Conservation (phyloP, 2,797 vertebrate genomes). For the Darevskia mixta region DNA sequence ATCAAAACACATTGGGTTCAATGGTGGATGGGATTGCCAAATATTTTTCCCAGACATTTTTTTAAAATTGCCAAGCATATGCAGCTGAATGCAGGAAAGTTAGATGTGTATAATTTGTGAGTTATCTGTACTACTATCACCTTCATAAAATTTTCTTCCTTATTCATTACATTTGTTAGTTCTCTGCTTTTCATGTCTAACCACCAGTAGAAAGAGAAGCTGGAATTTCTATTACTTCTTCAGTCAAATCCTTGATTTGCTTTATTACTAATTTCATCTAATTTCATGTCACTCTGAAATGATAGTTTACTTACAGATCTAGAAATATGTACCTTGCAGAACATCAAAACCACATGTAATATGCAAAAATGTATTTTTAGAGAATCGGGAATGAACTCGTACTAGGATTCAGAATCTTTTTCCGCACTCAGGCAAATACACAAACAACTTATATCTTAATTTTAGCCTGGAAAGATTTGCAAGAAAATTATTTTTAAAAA, state of each 20-base stretch:
- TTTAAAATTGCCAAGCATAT: background rate
- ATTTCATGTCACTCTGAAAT: background rate
- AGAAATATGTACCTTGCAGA: background rate
- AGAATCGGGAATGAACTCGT: background rate
- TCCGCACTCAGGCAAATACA: background rate
- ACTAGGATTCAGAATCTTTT: background rate
- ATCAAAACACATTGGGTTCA: too few species aligned
- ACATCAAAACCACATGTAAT: background rate
- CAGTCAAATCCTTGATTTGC: background rate
- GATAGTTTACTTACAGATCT: background rate
- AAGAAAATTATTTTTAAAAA: background rate
- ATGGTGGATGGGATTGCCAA: too few species aligned
- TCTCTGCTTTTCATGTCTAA: background rate
- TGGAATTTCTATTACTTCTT: background rate
- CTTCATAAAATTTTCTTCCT: background rate
- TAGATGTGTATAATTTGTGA: too few species aligned
- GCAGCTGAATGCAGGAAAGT: too few species aligned
- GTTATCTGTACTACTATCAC: background rate
- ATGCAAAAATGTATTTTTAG: background rate
- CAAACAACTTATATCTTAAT: constrained; percentile 17
- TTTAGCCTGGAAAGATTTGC: constrained; percentile 19
- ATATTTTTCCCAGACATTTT: too few species aligned
- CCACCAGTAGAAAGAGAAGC: background rate
- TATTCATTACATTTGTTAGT: constrained; percentile 5
- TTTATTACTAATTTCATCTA: too few species aligned